phyloP scores from a whole-genome alignment of 2,888 invertebrate species.

The Micoletzkya japonica region DNA sequence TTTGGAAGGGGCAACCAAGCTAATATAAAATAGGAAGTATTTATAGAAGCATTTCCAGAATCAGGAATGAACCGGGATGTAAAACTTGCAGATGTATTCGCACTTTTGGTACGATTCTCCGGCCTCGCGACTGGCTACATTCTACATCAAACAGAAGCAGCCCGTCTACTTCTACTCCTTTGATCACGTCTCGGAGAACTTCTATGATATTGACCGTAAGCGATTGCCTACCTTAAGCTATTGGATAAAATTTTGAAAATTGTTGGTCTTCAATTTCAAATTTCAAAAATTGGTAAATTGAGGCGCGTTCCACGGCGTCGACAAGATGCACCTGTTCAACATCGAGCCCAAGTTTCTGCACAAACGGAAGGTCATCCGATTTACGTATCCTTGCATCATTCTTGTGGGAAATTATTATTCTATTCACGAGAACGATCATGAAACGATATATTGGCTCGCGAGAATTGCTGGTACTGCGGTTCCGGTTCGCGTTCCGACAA shows the following conservation, averaged over 20 bases:
- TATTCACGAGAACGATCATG: too few relatives aligned
- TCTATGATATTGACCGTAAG: slow-evolving; percentile 59
- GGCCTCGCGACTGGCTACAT: slow-evolving; percentile 56
- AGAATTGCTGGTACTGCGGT: too few relatives aligned
- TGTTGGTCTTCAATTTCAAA: not conserved
- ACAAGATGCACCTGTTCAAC: slow-evolving; percentile 63
- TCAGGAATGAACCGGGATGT: not conserved
- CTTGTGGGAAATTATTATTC: too few relatives aligned
- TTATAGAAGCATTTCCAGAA: too few relatives aligned
- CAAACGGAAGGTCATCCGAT: slow-evolving; percentile 39
- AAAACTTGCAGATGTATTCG: slow-evolving; percentile 58
- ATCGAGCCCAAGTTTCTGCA: slow-evolving; percentile 57
- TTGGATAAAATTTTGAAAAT: not conserved
- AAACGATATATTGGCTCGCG: too few relatives aligned
- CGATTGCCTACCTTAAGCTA: not conserved
- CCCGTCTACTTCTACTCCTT: slow-evolving; percentile 64
- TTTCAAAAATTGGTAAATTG: not conserved
- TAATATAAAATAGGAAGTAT: too few relatives aligned
- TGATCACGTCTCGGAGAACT: slow-evolving; percentile 64
- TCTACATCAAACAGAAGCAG: slow-evolving; percentile 52
- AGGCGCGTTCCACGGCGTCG: slow-evolving; percentile 64
- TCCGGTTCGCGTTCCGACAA: too few relatives aligned
- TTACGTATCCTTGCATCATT: too few relatives aligned
- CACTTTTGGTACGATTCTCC: slow-evolving; percentile 64
- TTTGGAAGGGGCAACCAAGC: too few relatives aligned